Evolutionary conservation across 2,113 vertebrate genomes (phyloP).

Genomic region (Girardinichthys multiradiatus): DNA sequence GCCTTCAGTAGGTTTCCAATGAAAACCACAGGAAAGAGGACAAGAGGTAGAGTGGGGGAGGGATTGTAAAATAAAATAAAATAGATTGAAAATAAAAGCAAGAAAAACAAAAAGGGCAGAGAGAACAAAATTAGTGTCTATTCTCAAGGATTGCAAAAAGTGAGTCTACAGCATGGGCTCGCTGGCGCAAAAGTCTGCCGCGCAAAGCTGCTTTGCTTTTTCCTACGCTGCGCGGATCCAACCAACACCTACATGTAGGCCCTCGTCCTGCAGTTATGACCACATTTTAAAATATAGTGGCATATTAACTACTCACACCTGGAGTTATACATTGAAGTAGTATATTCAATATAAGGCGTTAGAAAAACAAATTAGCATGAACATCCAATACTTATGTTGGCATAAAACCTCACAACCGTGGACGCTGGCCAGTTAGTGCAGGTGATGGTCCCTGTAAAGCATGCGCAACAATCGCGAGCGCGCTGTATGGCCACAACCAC

Average conservation of each 20-base stretch:
- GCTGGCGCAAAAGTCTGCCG: constrained; percentile 91
- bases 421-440: constrained; percentile 87
- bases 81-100: constrained; percentile 84
- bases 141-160: constrained; percentile 94
- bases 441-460: constrained; percentile 99
- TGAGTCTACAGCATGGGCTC: constrained; percentile 99
- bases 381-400: background rate
- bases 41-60: constrained; percentile 70
- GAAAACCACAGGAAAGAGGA: constrained; percentile 82
- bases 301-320: background rate
- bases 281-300: constrained; percentile 24
- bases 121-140: constrained; percentile 88
- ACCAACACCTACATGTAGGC: constrained; percentile 89
- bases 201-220: constrained; percentile 95
- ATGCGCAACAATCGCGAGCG: constrained; percentile 87
- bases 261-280: constrained; percentile 90
- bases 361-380: background rate
- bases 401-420: constrained; percentile 84
- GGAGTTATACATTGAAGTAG: background rate
- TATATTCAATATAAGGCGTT: too few relatives aligned
- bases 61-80: constrained; percentile 81
- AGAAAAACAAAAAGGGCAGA: constrained; percentile 85
- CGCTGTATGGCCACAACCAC: constrained; percentile 54
- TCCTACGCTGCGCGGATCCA: constrained; percentile 97
- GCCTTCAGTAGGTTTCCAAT: constrained; percentile 90